Conservation (phyloP, 2,797 vertebrate species). For the Dromococcyx pavoninus region DNA sequence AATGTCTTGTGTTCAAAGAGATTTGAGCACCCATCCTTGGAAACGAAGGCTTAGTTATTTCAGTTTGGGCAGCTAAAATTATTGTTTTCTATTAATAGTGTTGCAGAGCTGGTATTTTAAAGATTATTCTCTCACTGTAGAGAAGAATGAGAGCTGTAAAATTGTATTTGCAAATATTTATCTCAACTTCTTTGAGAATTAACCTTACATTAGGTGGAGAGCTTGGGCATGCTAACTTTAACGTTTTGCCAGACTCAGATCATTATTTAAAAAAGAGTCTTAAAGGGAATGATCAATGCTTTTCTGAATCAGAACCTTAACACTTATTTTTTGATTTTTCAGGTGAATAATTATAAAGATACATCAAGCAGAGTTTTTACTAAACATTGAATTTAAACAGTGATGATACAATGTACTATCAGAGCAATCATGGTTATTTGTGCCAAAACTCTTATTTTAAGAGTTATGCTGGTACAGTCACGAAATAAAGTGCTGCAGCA, state of each 20-base stretch:
- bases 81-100: neutral
- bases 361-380: neutral
- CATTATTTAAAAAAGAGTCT: neutral
- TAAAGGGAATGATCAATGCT: neutral
- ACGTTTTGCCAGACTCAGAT: neutral
- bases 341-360: neutral
- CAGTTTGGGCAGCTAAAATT: neutral
- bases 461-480: neutral
- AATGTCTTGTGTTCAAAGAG: neutral
- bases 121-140: neutral
- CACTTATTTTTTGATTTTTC: neutral
- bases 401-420: neutral
- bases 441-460: conserved; percentile 32
- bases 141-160: neutral
- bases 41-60: neutral
- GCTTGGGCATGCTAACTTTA: neutral
- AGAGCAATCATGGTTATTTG: neutral
- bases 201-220: neutral
- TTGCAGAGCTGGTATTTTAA: neutral
- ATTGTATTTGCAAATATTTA: neutral
- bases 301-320: neutral
- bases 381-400: neutral
- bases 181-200: neutral
- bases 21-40: neutral
- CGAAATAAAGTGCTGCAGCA: neutral